A percentile compares a stretch with the other conserved stretches of the same genome.
These are phyloP conservation scores for Polia nebulosa DNA, from an alignment of 2,888 invertebrate species.

Conservation along the genomic window DNA sequence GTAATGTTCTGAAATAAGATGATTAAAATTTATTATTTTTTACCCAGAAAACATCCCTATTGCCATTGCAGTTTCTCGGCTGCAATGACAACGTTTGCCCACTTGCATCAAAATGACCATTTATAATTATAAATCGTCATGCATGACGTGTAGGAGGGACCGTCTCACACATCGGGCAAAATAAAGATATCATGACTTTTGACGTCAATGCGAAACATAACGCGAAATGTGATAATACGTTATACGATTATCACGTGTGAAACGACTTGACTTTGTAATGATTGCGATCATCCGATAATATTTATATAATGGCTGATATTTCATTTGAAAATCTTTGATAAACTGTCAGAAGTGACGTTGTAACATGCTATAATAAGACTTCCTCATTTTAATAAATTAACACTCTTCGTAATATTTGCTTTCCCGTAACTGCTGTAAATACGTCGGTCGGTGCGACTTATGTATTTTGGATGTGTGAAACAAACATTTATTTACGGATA, in stretches of 20 bases:
- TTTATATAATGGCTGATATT: slow-evolving; percentile 1
- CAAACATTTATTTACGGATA: neutral
- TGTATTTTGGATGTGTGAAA: slow-evolving; percentile 29
- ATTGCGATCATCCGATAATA: slow-evolving; percentile 29
- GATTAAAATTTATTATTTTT: too few relatives aligned
- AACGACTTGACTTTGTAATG: slow-evolving; percentile 4
- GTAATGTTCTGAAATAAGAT: too few relatives aligned
- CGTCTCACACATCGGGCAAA: neutral
- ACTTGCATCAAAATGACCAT: too few relatives aligned
- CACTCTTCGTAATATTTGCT: slow-evolving; percentile 21
- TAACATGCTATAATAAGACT: slow-evolving; percentile 4
- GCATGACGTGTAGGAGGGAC: neutral
- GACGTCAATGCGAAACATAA: slow-evolving; percentile 15
- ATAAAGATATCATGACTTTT: slow-evolving; percentile 1
- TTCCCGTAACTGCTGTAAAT: too few relatives aligned
- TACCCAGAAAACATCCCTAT: too few relatives aligned
- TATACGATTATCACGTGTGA: slow-evolving; percentile 22
- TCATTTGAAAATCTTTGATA: neutral
- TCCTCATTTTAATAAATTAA: slow-evolving; percentile 22
- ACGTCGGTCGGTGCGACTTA: neutral
- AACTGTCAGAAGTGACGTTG: neutral
- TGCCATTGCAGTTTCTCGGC: too few relatives aligned
- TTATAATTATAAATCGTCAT: neutral
- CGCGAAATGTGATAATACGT: slow-evolving; percentile 22
- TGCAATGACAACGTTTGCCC: too few relatives aligned